Evolutionary conservation across 2,888 invertebrate species (phyloP).

Genomic region (Rosalia funebris): DNA sequence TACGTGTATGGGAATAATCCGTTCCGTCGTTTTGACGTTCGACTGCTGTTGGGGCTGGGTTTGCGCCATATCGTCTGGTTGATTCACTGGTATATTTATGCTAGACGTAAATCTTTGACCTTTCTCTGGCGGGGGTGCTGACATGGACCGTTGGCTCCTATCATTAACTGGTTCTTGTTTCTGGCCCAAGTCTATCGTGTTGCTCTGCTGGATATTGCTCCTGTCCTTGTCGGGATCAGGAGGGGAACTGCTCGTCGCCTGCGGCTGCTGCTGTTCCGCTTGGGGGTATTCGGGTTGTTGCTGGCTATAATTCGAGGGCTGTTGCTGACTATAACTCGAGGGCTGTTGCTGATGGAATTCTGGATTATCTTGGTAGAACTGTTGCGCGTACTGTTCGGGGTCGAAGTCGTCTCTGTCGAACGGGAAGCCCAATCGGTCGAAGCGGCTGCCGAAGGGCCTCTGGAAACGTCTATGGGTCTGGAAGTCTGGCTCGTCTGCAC

Average conservation of each 20-base stretch:
- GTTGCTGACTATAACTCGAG: slow-evolving; percentile 40
- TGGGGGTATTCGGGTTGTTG: slow-evolving; percentile 60
- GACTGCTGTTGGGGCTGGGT: slow-evolving; percentile 51
- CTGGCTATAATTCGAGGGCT: slow-evolving; percentile 61
- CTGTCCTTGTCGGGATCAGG: slow-evolving; percentile 54
- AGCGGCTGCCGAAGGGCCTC: slow-evolving; percentile 60
- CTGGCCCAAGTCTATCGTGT: slow-evolving; percentile 83
- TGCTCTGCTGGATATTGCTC: slow-evolving; percentile 66
- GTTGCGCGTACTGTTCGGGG: slow-evolving; percentile 30
- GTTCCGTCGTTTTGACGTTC: slow-evolving; percentile 68
- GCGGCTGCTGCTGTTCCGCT: slow-evolving; percentile 50
- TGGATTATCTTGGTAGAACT: slow-evolving; percentile 31
- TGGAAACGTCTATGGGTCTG: slow-evolving; percentile 60
- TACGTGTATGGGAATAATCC: slow-evolving; percentile 89
- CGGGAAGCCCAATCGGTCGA: slow-evolving; percentile 58
- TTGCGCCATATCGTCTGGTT: slow-evolving; percentile 16
- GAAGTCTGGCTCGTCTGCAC: slow-evolving; percentile 64
- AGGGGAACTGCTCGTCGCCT: slow-evolving; percentile 46
- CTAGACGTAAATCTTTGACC: slow-evolving; percentile 56
- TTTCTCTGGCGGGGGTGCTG: slow-evolving; percentile 80
- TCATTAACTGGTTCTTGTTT: slow-evolving; percentile 70
- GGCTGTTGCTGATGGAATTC: slow-evolving; percentile 20
- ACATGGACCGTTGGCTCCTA: slow-evolving; percentile 78
- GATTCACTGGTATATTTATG: slow-evolving; percentile 57
- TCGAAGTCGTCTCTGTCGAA: slow-evolving; percentile 51